Evolutionary conservation across 1,140 invertebrate genomes (phyloP).

Genomic region (Bombyx mori): ASM3026992v2 NC_085131.1:972001-972500

Average conservation of each 20-base stretch:
- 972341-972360: constrained; percentile 1
- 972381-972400: background rate
- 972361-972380: constrained; percentile 1
- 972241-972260: constrained; percentile 49
- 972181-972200: background rate
- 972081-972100: no score
- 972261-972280: constrained; percentile 38
- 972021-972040: no score
- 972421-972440: no score
- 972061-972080: no score
- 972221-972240: constrained; percentile 41
- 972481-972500: no score
- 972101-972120: no score
- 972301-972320: constrained; percentile 17
- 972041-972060: no score
- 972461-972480: no score
- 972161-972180: background rate
- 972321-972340: constrained; percentile 12
- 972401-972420: no score
- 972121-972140: no score
- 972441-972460: no score
- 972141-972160: background rate
- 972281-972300: constrained; percentile 45
- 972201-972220: constrained; percentile 37
- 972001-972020: no score